phyloP scores from a whole-genome alignment of 53 echinoderm and acorn worm species.

The Zoroaster sp. region DNA sequence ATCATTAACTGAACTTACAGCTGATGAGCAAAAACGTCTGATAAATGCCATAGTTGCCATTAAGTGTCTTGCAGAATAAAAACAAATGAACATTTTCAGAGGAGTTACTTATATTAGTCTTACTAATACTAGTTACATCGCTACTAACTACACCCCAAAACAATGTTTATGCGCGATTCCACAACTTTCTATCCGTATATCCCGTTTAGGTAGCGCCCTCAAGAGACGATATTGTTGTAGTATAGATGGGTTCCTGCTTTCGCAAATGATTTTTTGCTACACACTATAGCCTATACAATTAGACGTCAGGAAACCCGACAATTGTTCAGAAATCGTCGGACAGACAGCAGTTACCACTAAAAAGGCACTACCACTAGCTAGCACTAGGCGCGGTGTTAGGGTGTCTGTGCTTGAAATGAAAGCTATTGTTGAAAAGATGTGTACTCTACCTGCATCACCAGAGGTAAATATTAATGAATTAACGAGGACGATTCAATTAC shows the following conservation, averaged over 20 bases:
- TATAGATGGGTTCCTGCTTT: neutral
- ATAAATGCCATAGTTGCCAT: constrained; percentile 44
- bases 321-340: too few species aligned
- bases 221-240: neutral
- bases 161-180: neutral
- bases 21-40: constrained; percentile 25
- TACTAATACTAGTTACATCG: neutral
- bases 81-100: neutral
- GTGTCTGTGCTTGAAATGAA: neutral
- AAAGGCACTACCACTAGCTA: too few species aligned
- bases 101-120: too few species aligned
- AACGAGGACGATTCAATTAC: neutral
- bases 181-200: neutral
- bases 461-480: neutral
- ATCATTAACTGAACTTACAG: neutral
- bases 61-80: constrained; percentile 17
- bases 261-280: neutral
- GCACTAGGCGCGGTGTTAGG: too few species aligned
- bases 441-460: constrained; percentile 22
- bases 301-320: too few species aligned
- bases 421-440: neutral
- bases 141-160: neutral
- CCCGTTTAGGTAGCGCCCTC: neutral
- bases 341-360: too few species aligned
- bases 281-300: too few species aligned